phyloP scores from a whole-genome alignment of 1,140 invertebrate species.

The Akabosia matsudoensis region DNA sequence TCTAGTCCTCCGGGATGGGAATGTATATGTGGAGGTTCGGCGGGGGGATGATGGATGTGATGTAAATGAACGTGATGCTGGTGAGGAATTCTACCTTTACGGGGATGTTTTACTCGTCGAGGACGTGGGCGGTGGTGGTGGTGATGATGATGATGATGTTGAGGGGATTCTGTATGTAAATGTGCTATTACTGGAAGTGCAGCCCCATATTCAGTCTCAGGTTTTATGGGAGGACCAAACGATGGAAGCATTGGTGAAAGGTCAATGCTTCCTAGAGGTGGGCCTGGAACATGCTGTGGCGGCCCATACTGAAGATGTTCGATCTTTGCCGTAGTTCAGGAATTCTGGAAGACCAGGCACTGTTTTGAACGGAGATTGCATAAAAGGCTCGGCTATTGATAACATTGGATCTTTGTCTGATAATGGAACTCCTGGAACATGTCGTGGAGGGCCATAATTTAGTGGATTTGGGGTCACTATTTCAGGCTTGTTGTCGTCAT shows the following conservation, averaged over 20 bases:
- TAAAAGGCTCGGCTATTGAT: background rate
- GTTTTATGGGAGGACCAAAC: background rate
- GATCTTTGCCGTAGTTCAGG: background rate
- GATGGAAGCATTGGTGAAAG: background rate
- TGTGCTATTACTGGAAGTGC: background rate
- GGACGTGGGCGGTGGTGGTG: background rate
- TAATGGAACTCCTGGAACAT: background rate
- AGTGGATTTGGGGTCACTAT: background rate
- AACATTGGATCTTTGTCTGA: background rate
- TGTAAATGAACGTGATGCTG: conserved; percentile 8
- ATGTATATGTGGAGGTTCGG: background rate
- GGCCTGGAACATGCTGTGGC: background rate
- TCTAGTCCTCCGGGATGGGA: background rate
- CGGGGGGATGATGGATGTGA: background rate
- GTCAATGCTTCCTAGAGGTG: background rate
- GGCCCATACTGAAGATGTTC: background rate
- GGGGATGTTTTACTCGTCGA: background rate
- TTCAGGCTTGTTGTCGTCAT: background rate
- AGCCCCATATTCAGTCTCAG: background rate
- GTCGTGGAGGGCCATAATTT: conserved; percentile 9
- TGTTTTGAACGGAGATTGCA: background rate
- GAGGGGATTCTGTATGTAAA: background rate
- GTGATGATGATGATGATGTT: background rate
- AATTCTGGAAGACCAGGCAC: background rate
- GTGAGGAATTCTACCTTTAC: background rate